phyloP scores from a whole-genome alignment of 2,888 invertebrate genomes.

The Prosopocoilus inquinatus region DNA sequence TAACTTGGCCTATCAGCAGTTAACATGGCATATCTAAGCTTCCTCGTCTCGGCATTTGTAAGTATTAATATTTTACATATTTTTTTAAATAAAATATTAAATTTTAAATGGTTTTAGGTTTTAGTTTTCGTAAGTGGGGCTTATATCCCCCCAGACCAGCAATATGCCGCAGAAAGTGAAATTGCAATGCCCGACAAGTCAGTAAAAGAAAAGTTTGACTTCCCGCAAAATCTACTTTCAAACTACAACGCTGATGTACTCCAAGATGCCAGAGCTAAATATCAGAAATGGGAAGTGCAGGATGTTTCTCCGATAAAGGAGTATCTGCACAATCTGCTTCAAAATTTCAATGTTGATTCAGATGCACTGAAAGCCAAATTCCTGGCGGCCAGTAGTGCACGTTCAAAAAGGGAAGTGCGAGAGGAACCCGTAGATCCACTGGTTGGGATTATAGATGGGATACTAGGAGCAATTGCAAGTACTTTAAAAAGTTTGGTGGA shows the following conservation, averaged over 20 bases:
- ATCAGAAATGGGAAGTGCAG: neutral
- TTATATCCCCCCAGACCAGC: too few species aligned
- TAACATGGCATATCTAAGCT: too few species aligned
- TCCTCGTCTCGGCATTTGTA: too few species aligned
- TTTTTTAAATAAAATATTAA: too few species aligned
- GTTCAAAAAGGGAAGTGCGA: neutral
- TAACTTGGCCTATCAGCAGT: too few species aligned
- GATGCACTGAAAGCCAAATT: neutral
- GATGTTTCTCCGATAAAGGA: neutral
- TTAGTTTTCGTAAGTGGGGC: too few species aligned
- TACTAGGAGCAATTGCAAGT: neutral
- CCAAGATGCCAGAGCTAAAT: neutral
- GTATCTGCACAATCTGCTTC: neutral
- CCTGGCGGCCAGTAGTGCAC: neutral
- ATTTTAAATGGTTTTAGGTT: too few species aligned
- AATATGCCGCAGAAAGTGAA: too few species aligned
- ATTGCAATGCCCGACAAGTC: neutral
- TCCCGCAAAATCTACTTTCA: neutral
- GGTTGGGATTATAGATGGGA: constrained; percentile 2
- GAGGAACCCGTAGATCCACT: neutral
- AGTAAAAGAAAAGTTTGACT: neutral
- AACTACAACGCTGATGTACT: neutral
- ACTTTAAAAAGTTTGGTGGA: neutral
- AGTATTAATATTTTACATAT: too few species aligned
- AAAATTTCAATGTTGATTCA: neutral